Percentiles rank a stretch among this genome's conserved stretches.
phyloP scores from a whole-genome alignment of 2,888 invertebrate genomes.

The Neria commutata region DNA sequence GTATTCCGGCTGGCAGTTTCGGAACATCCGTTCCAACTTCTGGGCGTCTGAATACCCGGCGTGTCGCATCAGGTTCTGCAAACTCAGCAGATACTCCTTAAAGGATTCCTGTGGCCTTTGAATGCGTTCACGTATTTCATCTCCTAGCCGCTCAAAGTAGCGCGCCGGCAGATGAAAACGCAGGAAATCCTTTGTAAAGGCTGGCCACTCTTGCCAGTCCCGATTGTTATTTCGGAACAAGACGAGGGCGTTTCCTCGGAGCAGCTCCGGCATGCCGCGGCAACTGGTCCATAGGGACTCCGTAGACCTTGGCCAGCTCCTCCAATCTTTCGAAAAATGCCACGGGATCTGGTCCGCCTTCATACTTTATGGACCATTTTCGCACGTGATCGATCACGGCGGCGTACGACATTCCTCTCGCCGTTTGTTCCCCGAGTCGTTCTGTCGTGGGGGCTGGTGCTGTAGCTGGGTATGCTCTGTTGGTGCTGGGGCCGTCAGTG shows the following conservation, averaged over 20 bases:
- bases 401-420: too few relatives aligned
- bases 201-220: not conserved
- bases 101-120: slow-evolving; percentile 6
- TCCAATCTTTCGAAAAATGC: slow-evolving; percentile 10
- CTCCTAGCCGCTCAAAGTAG: not conserved
- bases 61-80: slow-evolving; percentile 15
- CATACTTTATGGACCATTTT: too few relatives aligned
- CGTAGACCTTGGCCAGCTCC: not conserved
- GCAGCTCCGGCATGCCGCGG: slow-evolving; percentile 10
- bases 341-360: too few relatives aligned
- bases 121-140: not conserved
- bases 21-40: slow-evolving; percentile 9
- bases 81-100: slow-evolving; percentile 1
- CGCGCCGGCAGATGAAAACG: slow-evolving; percentile 5
- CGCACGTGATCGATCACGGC: too few relatives aligned
- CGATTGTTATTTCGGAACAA: slow-evolving; percentile 12
- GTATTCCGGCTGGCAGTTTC: slow-evolving; percentile 3
- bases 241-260: not conserved
- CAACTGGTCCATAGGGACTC: not conserved
- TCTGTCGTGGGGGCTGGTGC: too few relatives aligned
- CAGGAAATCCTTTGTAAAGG: slow-evolving; percentile 5
- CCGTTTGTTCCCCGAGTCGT: too few relatives aligned
- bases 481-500: too few relatives aligned
- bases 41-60: not conserved
- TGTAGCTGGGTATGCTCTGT: too few relatives aligned